Conservation (phyloP, 2,113 vertebrate genomes). For the Aphelocoma coerulescens region DNA sequence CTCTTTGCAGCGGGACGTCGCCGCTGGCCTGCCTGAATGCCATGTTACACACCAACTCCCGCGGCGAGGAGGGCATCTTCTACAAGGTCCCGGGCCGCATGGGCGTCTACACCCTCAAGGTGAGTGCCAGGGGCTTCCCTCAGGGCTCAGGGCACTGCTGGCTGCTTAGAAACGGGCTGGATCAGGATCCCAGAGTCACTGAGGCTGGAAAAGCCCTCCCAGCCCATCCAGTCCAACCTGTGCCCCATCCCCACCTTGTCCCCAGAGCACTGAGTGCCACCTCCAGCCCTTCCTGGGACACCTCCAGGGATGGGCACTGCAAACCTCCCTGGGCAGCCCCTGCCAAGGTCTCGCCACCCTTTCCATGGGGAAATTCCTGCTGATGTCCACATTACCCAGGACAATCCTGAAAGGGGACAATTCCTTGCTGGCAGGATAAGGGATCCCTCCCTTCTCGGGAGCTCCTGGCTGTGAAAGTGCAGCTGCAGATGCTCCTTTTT, state of each 20-base stretch:
- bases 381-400: fast-evolving
- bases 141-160: background rate
- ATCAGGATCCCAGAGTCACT: fast-evolving
- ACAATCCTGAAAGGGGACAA: background rate
- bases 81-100: conserved; percentile 98
- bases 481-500: background rate
- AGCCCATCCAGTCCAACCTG: fast-evolving
- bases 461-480: background rate
- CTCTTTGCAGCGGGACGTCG: conserved; percentile 85
- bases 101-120: conserved; percentile 99
- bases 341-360: background rate
- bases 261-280: background rate
- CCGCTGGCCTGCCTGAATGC: conserved; percentile 97
- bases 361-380: fast-evolving
- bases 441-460: background rate
- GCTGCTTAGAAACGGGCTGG: fast-evolving
- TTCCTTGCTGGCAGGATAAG: fast-evolving
- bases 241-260: fast-evolving
- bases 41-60: conserved; percentile 97
- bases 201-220: fast-evolving
- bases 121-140: conserved; percentile 41
- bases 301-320: background rate
- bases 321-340: background rate
- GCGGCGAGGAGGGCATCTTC: conserved; percentile 98
- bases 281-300: fast-evolving